Conservation (phyloP, 2,113 vertebrate species). For the Spilogale gracilis region DNA sequence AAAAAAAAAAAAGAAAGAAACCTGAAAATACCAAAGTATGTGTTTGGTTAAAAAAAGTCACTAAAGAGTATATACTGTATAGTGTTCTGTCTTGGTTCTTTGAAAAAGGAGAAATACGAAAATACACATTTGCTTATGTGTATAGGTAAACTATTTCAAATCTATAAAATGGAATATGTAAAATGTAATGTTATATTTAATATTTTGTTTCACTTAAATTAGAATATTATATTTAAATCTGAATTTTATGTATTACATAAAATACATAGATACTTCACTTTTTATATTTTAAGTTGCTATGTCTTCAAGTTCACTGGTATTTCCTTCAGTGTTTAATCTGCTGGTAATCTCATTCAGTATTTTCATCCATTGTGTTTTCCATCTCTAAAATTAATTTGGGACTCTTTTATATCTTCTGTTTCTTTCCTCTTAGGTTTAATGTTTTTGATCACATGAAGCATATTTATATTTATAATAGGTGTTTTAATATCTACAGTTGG, state of each 20-base stretch:
- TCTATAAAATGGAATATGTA: background rate
- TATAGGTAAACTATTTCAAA: background rate
- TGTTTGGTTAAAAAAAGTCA: background rate
- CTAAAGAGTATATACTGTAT: background rate
- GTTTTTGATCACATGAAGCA: background rate
- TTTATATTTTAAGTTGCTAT: background rate
- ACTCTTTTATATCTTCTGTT: background rate
- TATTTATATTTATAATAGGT: background rate
- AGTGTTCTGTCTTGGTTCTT: background rate
- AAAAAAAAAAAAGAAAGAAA: too few relatives aligned
- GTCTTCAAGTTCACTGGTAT: background rate
- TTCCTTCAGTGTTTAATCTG: conserved; percentile 16
- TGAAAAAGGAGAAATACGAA: background rate
- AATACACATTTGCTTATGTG: background rate
- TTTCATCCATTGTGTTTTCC: background rate
- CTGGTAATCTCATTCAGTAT: background rate
- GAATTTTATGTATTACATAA: background rate
- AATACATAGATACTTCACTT: background rate
- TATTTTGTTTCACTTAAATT: background rate
- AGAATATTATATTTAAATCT: background rate
- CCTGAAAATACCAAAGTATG: background rate
- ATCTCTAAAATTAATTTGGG: conserved; percentile 9
- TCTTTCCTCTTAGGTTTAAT: background rate
- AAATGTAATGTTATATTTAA: background rate
- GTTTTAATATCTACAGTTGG: background rate